A percentile compares a stretch with the other conserved stretches of the same genome.
Evolutionary conservation across 2,113 vertebrate species (phyloP).

Genomic region (Rousettus leschenaultii): DNA sequence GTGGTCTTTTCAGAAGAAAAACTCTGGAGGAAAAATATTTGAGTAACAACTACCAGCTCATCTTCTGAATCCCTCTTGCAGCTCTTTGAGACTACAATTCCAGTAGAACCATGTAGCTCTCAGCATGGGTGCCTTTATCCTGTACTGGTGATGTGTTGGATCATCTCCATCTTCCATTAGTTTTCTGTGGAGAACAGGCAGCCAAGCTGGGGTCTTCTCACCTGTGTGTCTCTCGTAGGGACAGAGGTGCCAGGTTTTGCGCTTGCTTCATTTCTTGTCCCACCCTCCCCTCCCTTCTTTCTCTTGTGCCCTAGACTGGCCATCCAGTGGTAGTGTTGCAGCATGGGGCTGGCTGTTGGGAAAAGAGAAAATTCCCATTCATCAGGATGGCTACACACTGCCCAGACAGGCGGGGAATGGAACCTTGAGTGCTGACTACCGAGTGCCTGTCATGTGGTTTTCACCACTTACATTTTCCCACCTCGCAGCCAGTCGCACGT

Average conservation of each 20-base stretch:
- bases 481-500: neutral
- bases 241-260: neutral
- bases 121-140: neutral
- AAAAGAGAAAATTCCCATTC: neutral
- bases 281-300: neutral
- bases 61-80: neutral
- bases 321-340: neutral
- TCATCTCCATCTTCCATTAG: neutral
- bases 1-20: neutral
- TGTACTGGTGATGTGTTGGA: neutral
- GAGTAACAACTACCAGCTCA: neutral
- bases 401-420: neutral
- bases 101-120: neutral
- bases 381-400: neutral
- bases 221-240: neutral
- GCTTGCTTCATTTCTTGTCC: neutral
- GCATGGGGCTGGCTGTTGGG: neutral
- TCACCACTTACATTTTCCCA: neutral
- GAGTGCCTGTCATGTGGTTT: neutral
- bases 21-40: neutral
- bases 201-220: neutral
- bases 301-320: neutral
- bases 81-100: neutral
- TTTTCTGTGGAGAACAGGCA: neutral
- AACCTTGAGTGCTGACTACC: neutral